These are phyloP conservation scores for Microcebus griseorufus DNA, from an alignment of 2,113 vertebrate species.

Conservation along the genomic window DNA sequence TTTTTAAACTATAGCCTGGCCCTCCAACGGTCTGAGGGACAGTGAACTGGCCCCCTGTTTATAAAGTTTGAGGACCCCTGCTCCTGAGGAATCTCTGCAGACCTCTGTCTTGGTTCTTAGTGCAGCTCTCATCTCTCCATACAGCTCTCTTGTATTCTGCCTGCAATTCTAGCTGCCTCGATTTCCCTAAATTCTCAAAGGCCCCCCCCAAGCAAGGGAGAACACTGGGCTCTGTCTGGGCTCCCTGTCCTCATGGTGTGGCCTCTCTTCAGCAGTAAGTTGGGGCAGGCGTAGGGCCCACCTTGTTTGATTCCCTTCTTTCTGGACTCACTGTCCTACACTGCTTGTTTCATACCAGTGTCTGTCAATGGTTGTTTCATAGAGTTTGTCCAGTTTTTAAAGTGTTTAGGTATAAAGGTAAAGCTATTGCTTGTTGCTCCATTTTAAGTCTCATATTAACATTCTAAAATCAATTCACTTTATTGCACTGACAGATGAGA, in stretches of 20 bases:
- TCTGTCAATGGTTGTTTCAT: background rate
- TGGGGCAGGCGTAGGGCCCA: no score
- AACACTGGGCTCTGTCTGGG: no score
- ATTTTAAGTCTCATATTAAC: background rate
- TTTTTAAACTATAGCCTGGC: no score
- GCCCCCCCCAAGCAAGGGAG: background rate
- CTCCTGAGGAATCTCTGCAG: background rate
- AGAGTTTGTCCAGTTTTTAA: background rate
- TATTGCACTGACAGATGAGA: background rate
- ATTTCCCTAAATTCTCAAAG: background rate
- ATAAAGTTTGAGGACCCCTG: no score
- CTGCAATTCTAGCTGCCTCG: background rate
- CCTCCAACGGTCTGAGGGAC: no score
- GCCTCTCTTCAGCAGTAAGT: background rate
- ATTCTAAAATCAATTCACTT: background rate
- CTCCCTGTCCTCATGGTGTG: no score
- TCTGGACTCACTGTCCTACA: background rate
- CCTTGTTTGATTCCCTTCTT: no score
- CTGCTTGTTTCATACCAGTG: background rate
- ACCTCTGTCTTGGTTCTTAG: background rate
- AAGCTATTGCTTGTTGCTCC: background rate
- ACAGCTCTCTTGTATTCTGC: background rate
- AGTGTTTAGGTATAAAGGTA: background rate
- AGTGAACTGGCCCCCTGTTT: no score
- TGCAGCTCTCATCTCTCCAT: no score